Percentiles rank a stretch among this genome's conserved stretches.
phyloP scores from a whole-genome alignment of 2,888 invertebrate genomes.

The Cryptus armator region DNA sequence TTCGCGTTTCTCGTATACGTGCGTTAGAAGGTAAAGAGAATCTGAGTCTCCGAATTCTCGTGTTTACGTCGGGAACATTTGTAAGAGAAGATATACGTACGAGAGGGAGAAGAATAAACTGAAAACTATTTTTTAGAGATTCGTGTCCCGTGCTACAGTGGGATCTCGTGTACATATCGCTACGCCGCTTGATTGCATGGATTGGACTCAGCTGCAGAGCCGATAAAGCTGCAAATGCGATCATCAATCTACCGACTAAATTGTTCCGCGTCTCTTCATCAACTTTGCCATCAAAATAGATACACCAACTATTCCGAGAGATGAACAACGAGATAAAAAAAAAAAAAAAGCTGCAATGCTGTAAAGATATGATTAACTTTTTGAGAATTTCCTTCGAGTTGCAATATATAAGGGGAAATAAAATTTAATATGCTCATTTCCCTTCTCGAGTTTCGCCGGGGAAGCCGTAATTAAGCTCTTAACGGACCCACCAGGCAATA shows the following conservation, averaged over 20 bases:
- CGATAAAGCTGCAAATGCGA: slow-evolving; percentile 59
- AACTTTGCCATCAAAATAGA: slow-evolving; percentile 27
- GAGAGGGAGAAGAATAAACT: background rate
- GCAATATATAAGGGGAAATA: background rate
- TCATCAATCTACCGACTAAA: slow-evolving; percentile 49
- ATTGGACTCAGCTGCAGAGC: slow-evolving; percentile 60
- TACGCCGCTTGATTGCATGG: slow-evolving; percentile 40
- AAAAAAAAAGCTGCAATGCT: background rate
- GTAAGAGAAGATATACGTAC: background rate
- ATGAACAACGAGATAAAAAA: background rate
- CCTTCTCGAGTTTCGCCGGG: background rate
- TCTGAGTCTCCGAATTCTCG: too few species aligned
- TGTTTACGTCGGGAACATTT: too few species aligned
- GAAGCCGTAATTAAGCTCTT: slow-evolving; percentile 45
- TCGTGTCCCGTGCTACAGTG: background rate
- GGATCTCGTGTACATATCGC: background rate
- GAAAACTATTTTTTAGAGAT: background rate
- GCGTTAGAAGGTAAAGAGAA: too few species aligned
- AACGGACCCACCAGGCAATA: slow-evolving; percentile 41
- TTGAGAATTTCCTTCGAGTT: background rate
- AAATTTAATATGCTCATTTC: slow-evolving; percentile 34
- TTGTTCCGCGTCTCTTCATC: slow-evolving; percentile 6
- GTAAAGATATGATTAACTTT: slow-evolving; percentile 2
- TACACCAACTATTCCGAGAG: background rate
- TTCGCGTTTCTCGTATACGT: too few species aligned